Percentiles rank a stretch among this genome's conserved stretches.
Evolutionary conservation across 2,888 invertebrate genomes (phyloP).

Genomic region (Nemotelus nigrinus): DNA sequence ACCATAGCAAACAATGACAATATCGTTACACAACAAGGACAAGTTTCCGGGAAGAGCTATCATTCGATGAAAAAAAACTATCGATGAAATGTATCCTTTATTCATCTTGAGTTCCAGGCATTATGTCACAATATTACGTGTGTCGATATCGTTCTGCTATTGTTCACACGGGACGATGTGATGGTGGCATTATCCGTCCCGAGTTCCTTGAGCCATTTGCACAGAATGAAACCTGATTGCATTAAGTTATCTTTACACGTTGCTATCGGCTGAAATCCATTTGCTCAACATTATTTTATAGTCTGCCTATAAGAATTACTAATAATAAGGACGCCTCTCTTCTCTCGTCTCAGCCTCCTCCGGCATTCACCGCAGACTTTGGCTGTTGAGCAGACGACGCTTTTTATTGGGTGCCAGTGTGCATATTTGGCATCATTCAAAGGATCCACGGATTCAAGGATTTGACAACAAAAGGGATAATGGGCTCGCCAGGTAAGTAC

Average conservation of each 20-base stretch:
- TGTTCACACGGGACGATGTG: slow-evolving; percentile 18
- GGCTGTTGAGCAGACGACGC: background rate
- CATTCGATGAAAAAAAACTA: background rate
- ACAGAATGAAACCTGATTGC: slow-evolving; percentile 4
- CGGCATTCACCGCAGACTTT: background rate
- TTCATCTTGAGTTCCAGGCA: slow-evolving; percentile 1
- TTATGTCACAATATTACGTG: background rate
- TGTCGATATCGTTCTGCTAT: slow-evolving; percentile 22
- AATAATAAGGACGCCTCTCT: background rate
- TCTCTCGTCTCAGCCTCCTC: background rate
- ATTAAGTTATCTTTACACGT: slow-evolving; percentile 21
- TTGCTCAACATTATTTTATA: slow-evolving; percentile 24
- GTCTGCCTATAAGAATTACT: slow-evolving; percentile 10
- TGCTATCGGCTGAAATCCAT: slow-evolving; percentile 23
- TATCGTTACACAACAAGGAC: background rate
- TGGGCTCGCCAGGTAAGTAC: slow-evolving; percentile 37
- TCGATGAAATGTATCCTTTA: slow-evolving; percentile 19
- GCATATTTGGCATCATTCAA: slow-evolving; percentile 23
- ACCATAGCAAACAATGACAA: background rate
- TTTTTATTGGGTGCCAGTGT: slow-evolving; percentile 4
- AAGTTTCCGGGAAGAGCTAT: slow-evolving; percentile 7
- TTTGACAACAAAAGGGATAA: slow-evolving; percentile 40
- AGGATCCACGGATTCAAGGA: slow-evolving; percentile 23
- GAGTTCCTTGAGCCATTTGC: background rate
- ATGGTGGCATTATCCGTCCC: background rate